Evolutionary conservation across 30 jellyfish, hydroid and myxozoan species (phyloP).

Genomic region (Cassiopea andromeda): DNA sequence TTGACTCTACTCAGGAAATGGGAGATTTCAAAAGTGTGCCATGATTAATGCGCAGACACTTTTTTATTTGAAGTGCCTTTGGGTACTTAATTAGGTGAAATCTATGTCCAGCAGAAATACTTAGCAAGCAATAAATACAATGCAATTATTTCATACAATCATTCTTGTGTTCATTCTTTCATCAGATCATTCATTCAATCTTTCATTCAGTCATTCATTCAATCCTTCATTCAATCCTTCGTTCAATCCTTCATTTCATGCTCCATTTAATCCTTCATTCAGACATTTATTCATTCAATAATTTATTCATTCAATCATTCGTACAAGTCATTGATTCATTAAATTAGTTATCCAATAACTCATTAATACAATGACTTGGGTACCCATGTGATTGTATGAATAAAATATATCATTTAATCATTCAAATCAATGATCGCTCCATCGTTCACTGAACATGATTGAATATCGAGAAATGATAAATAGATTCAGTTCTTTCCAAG

Average conservation of each 20-base stretch:
- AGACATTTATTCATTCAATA: not conserved
- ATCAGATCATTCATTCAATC: not conserved
- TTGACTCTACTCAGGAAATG: not conserved
- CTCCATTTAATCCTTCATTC: not conserved
- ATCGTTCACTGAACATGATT: no score
- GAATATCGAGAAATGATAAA: no score
- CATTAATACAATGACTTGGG: no score
- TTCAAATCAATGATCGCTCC: no score
- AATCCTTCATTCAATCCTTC: not conserved
- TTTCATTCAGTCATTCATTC: not conserved
- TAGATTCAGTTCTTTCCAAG: no score
- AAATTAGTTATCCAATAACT: no score
- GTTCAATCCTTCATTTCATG: not conserved
- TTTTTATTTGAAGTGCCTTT: not conserved
- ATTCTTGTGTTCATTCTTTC: no score
- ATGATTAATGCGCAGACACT: not conserved
- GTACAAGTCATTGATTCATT: no score
- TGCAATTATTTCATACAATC: no score
- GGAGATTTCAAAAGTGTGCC: not conserved
- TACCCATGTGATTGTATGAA: no score
- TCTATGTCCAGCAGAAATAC: not conserved
- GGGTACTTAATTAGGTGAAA: not conserved
- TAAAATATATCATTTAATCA: no score
- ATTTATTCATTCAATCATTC: not conserved
- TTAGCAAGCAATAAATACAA: no score